Base-by-base conservation (phyloP, 2,888 invertebrate genomes). In the Luperina nickerlii region DNA sequence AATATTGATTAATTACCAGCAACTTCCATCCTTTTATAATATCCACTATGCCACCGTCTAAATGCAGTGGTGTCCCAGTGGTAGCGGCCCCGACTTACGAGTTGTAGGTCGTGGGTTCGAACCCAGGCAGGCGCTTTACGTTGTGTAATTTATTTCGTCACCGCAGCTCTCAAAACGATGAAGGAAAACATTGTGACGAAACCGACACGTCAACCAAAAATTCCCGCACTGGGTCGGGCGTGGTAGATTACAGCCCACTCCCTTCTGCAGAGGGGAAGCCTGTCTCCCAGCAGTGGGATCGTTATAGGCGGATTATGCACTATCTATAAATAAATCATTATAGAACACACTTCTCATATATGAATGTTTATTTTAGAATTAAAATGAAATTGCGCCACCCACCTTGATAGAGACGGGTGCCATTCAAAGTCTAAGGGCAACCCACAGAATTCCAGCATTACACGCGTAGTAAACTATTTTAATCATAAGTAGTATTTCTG, bases 1-100 rank as follows among this genome's bases (percentile, higher is more conserved):
- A 83, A 78, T 42, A 9, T 83, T 70, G 24, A 69, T 45, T 65
- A n/a, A 66, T 83, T 69, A 76, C 20, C 60, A 51, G 51, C 4
- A 38, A 77, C 32, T 20, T 18, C 54, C 15, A 67, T 45, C 45
- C 45, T 70, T 45, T 54, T 15, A 54, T 67, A 42, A 51, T 57
- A 76, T 48, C 54, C 15, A 73, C 6, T 57, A 48, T 24, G 42
- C 18, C 7, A 45, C 11, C 5, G 3, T 27, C n/a, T n/a, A 57
- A 57, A 57, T n/a, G 11, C 4, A 57, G 24, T 57, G n/a, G n/a
- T n/a, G 57, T 4, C 11, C n/a, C 57, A 11, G n/a, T 3, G 57
- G 57, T 57, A n/a, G 57, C n/a, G n/a, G n/a, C 4, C n/a, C 11
- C 11, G 4, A n/a, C 57, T 60, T 11, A 60, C n/a, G 11, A 57